Evolutionary conservation across 2,888 invertebrate genomes (phyloP).

Genomic region (Meta bourneti): DNA sequence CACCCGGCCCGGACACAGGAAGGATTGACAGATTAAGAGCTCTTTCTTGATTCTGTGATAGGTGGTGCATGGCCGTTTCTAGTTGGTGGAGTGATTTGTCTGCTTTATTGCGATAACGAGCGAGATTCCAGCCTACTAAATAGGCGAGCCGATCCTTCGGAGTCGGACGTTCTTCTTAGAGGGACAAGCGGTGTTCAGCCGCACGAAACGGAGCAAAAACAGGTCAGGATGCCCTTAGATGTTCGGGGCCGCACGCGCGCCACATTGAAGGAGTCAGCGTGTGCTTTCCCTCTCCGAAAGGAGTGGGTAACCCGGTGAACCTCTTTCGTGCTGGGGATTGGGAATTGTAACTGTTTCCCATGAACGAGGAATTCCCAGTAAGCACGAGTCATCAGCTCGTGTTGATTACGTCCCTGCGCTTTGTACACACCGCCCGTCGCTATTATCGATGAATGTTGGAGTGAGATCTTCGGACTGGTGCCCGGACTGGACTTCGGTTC

Average conservation of each 20-base stretch:
- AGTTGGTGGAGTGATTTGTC: constrained; percentile 1
- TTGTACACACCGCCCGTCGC: constrained; percentile 87
- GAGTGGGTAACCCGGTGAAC: constrained; percentile 86
- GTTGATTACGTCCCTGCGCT: constrained; percentile 87
- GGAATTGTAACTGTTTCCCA: constrained; percentile 84
- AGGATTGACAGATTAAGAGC: constrained; percentile 66
- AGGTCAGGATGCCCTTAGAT: constrained; percentile 82
- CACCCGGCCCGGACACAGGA: constrained; percentile 65
- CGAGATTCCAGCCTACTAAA: not conserved
- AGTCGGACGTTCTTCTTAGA: constrained; percentile 82
- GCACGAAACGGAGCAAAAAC: constrained; percentile 80
- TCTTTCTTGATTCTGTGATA: constrained; percentile 51
- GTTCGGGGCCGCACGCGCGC: constrained; percentile 85
- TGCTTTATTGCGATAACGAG: constrained; percentile 1
- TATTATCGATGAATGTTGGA: constrained; percentile 86
- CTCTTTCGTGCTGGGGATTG: constrained; percentile 86
- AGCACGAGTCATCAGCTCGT: constrained; percentile 86
- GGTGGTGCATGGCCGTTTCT: constrained; percentile 1
- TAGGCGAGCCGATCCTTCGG: constrained; percentile 38
- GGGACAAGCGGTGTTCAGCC: constrained; percentile 81
- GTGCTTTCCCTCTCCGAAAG: constrained; percentile 84
- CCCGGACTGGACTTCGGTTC: constrained; percentile 67
- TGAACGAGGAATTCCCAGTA: constrained; percentile 87
- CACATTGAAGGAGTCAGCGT: constrained; percentile 84
- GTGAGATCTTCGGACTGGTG: constrained; percentile 83